Evolutionary conservation across 64 coral and sea anemone genomes (phyloP), one percentile per base, ranked within the genome.

Genomic region (Pocillopora verrucosa): DNA sequence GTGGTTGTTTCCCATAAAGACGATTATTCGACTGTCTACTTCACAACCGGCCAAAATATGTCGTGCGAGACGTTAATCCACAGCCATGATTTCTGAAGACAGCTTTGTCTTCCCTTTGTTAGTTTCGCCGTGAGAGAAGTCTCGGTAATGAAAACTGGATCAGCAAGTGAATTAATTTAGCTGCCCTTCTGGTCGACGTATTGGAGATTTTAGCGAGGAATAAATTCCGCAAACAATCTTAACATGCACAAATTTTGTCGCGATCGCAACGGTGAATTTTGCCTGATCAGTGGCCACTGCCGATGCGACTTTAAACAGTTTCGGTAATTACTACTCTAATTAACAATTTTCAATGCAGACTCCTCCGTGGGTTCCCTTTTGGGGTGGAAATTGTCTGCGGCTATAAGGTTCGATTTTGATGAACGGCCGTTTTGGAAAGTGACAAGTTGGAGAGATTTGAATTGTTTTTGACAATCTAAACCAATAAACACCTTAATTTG

Each of bases 401-500:
- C 80, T 34, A 83, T 67, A 85, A 70, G 82, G 69, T 68, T 65
- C 65, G 63, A 85, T 72, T 72, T 85, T 72, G 82, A 85, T 85
- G 82, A 85, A 85, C 36, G 82, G 36, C 16, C 61, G 61, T 85
- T 85, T 85, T 85, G 72, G 82, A 36, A 20, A 85, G 36, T 72
- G 82, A 85, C 82, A 85, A 85, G 19, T 70, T 85, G 82, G 82
- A 85, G 82, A 85, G 65, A 85, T 85, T 72, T 85, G 82, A 85
- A 85, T 85, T 85, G 82, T 86, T 89, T 80, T 72, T 76, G 75
- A 87, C 80, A 89, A 16, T 80, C 93, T 94, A 90, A 91, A 87
- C 89, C 86, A 94, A 94, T 94, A 94, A 89, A 91, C 84, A 94
- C 93, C 77, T 91, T 94, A 90, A 94, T 94, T 91, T 91, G 69